phyloP scores from a whole-genome alignment of 2,888 invertebrate species.

The Mylabris sibirica region DNA sequence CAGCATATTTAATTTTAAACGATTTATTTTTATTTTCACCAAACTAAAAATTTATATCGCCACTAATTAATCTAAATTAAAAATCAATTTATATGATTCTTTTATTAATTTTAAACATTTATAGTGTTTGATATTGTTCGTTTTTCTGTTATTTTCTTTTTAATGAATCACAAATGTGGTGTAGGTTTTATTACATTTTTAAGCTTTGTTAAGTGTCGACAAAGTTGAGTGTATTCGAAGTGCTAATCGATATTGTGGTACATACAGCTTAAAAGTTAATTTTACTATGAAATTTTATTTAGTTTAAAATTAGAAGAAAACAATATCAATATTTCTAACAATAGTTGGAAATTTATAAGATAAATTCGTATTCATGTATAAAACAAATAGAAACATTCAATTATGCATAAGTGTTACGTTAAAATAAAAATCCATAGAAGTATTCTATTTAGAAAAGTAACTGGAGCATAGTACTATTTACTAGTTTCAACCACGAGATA shows the following conservation, averaged over 20 bases:
- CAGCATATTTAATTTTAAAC: background rate
- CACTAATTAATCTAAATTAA: background rate
- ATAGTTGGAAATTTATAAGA: constrained; percentile 31
- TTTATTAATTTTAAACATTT: background rate
- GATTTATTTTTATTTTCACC: background rate
- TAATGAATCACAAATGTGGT: background rate
- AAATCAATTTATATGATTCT: background rate
- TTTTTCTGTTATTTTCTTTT: background rate
- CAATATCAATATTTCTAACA: constrained; percentile 23
- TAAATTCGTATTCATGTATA: constrained; percentile 23
- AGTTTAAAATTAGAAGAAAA: background rate
- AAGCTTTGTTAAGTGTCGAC: constrained; percentile 10
- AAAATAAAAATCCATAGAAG: constrained; percentile 6
- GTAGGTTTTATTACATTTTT: background rate
- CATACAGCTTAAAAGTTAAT: constrained; percentile 5
- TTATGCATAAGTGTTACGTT: constrained; percentile 15
- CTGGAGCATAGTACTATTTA: background rate
- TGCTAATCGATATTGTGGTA: constrained; percentile 25
- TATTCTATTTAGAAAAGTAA: background rate
- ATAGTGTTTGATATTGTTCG: no score
- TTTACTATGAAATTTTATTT: no score
- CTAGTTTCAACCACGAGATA: constrained; percentile 14
- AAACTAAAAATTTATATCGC: no score
- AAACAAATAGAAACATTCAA: constrained; percentile 20
- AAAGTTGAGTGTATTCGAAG: constrained; percentile 23